Evolutionary conservation across 53 echinoderm and acorn worm genomes (phyloP).

Genomic region (Actinopyga echinites): DNA sequence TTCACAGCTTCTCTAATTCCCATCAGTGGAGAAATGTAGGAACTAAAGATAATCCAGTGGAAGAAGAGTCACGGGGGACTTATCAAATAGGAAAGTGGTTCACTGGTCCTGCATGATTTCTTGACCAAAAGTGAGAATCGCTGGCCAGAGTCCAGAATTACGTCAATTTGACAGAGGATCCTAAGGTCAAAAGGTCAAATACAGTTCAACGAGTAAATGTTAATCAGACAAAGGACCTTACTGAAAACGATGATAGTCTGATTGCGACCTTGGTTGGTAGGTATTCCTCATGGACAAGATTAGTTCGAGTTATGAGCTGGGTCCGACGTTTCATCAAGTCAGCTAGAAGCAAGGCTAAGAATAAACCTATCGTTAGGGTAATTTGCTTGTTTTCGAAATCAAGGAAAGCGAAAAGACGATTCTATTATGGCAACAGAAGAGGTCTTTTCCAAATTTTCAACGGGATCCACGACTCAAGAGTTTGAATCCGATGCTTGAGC

Average conservation of each 20-base stretch:
- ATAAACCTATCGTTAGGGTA: neutral
- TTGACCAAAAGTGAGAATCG: neutral
- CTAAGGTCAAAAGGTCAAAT: slow-evolving; percentile 17
- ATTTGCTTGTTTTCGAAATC: slow-evolving; percentile 29
- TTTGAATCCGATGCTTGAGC: slow-evolving; percentile 19
- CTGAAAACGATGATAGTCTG: neutral
- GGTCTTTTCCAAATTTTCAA: slow-evolving; percentile 35
- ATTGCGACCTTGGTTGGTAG: neutral
- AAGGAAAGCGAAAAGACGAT: slow-evolving; percentile 33
- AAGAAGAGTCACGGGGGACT: slow-evolving; percentile 26
- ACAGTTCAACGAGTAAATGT: neutral
- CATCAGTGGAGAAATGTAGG: slow-evolving; percentile 59
- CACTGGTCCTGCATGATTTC: slow-evolving; percentile 8
- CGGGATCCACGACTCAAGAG: slow-evolving; percentile 17
- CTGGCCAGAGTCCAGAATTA: neutral
- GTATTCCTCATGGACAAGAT: slow-evolving; percentile 18
- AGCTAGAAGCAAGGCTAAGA: slow-evolving; percentile 1
- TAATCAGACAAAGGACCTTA: neutral
- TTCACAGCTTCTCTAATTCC: slow-evolving; percentile 6
- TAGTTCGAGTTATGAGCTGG: neutral
- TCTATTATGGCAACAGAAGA: slow-evolving; percentile 24
- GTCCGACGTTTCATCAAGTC: slow-evolving; percentile 14
- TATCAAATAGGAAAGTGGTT: neutral
- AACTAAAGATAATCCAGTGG: slow-evolving; percentile 40
- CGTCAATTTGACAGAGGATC: neutral